phyloP scores from a whole-genome alignment of 2,113 vertebrate genomes.

The Ptilorrhoa leucosticta region DNA sequence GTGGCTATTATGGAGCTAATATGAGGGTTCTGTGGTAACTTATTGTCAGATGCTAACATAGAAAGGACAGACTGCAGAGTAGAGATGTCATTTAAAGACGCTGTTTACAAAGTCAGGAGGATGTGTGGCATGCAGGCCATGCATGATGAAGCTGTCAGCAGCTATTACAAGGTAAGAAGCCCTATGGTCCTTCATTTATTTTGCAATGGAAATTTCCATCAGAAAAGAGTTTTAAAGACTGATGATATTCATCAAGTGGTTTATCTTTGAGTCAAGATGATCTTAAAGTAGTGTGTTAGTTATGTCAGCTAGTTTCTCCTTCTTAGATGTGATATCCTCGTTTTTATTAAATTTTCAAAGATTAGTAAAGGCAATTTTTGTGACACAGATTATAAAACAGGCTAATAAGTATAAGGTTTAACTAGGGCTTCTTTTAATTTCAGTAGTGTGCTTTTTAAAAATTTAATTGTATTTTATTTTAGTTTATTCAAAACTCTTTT shows the following conservation, averaged over 20 bases:
- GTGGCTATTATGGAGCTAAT: neutral
- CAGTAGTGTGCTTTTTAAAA: neutral
- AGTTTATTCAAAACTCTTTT: neutral
- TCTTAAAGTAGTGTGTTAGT: neutral
- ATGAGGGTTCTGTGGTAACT: neutral
- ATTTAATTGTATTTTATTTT: neutral
- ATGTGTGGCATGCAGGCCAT: neutral
- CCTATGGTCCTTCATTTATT: neutral
- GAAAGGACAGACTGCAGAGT: neutral
- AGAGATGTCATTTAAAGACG: neutral
- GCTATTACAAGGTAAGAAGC: neutral
- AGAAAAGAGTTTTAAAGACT: neutral
- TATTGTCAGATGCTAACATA: neutral
- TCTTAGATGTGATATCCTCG: neutral
- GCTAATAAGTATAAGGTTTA: neutral
- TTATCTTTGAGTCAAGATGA: neutral
- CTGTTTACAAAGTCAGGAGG: neutral
- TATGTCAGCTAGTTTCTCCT: neutral
- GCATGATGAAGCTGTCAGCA: neutral
- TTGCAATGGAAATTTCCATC: neutral
- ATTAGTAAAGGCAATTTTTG: neutral
- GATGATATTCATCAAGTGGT: accelerated
- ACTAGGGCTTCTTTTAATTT: neutral
- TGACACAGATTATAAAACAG: neutral
- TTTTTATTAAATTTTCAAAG: neutral